Evolutionary conservation across 2,888 invertebrate species (phyloP).

Genomic region (Hydraecia micacea): DNA sequence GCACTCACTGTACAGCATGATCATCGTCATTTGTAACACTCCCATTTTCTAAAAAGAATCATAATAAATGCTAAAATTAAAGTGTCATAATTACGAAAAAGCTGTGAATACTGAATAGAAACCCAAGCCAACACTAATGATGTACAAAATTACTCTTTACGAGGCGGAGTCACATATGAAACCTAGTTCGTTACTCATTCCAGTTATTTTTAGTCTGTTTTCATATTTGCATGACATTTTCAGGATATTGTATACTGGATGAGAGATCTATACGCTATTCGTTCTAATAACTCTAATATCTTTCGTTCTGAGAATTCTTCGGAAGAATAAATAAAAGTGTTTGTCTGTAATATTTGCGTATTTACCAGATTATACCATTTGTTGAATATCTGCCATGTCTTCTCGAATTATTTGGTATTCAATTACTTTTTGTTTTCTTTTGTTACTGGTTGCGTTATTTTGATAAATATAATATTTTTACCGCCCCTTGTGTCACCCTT

Average conservation of each 20-base stretch:
- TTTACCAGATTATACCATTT: not conserved
- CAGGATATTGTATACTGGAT: not conserved
- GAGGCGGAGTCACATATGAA: not conserved
- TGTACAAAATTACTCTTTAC: conserved; percentile 14
- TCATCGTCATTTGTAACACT: too few species aligned
- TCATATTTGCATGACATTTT: conserved; percentile 9
- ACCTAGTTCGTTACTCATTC: conserved; percentile 10
- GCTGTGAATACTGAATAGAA: conserved; percentile 10
- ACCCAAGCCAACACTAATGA: conserved; percentile 19
- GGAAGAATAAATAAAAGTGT: not conserved
- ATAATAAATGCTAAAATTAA: not conserved
- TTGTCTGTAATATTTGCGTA: conserved; percentile 3
- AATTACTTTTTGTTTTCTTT: conserved; percentile 3
- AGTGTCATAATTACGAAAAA: not conserved
- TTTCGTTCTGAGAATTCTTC: not conserved
- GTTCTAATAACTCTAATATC: not conserved
- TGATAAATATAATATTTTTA: not conserved
- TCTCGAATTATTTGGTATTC: not conserved
- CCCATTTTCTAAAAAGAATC: not conserved
- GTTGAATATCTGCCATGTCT: not conserved
- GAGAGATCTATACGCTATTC: conserved; percentile 10
- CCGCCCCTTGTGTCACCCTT: too few species aligned
- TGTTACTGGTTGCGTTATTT: not conserved
- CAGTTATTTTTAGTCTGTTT: not conserved
- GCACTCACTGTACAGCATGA: too few species aligned